Base-by-base conservation (phyloP, 1,140 invertebrate species). In the Panulirus ornatus region DNA sequence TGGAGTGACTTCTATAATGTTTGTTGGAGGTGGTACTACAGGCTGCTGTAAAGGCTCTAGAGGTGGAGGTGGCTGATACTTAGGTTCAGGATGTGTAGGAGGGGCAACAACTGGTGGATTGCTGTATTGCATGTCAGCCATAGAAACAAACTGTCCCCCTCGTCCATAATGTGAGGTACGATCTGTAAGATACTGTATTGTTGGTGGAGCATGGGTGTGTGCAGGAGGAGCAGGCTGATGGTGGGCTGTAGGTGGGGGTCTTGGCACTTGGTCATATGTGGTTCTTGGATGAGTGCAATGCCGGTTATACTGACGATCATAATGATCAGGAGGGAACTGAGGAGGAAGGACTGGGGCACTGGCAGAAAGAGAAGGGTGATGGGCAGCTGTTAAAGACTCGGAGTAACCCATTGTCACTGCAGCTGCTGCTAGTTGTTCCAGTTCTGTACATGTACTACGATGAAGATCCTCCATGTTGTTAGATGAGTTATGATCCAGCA, bases 401-500 rank as follows among this genome's bases (percentile, higher is more conserved):
- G 90, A 86, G 78, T 91, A 91, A 30, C 73, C 90, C 90, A 91
- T 91, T 9, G 90, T 86, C 27, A 84, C 90, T 42, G 90, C 90
- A 5, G 90, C 90, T 16, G 90, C 84, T 19, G 90, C 90, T 40
- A 91, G 78, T 30, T 78, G 83, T 58, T 91, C 90, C 47, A 91
- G 76, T 66, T 91, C 90, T 30, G 78, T 86, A 58, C 90, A 91
- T 16, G 76, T 71, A 40, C 63, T 58, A 27, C 84, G 84, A 36
- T 91, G 90, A 30, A 86, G 44, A 63, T 87, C 84, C 38, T 91
- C 90, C 90, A 91, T 91, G 27, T 54, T 89, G 88, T 27, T 30
- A 0, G 58, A 66, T 30, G n/a, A 66, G 58, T 66, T 66, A 66
- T 8, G 8, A 30, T 30, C 1, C 27, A 66, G 58, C 5, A 30